Evolutionary conservation across 2,888 invertebrate genomes (phyloP), one percentile per base, ranked within the genome.

Genomic region (Clistopyga incitator): DNA sequence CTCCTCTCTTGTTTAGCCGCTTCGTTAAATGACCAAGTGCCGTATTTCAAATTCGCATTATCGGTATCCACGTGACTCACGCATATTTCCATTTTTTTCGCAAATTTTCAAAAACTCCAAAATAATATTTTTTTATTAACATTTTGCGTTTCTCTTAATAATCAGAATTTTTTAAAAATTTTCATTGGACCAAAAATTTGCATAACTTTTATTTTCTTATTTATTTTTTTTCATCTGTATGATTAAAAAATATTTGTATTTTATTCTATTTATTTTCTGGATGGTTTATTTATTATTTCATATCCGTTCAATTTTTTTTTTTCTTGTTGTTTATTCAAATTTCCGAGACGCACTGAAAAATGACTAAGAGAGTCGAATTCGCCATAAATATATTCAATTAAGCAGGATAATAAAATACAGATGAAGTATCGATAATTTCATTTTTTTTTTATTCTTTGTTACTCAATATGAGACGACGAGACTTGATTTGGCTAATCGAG

Each of bases 21-120:
- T 76, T 83, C 71, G 83, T 29, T 15, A 42, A 50, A 45, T 83
- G 75, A 83, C 76, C 71, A 79, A 83, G 45, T 76, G 50, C 42
- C 13, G n/a, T 18, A 65, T 23, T 45, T 45, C 20, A 82, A 79
- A 75, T 78, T 50, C 52, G 71, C 75, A 72, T 67, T 67, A 79
- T 79, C 78, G 65, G 34, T 52, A 42, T 18, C 50, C 13, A 70
- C 38, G 20, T 18, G 8, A 75, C 54, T 20, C 34, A 15, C 8
- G n/a, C 23, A 11, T 18, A 20, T 54, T 76, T 67, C 4, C 29
- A 29, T 29, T 29, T 29, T 29, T 29, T 29, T 29, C 29, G 4
- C 29, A n/a, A n/a, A n/a, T n/a, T n/a, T n/a, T n/a, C n/a, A n/a
- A n/a, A n/a, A n/a, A n/a, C n/a, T n/a, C n/a, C n/a, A n/a, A n/a